These are phyloP conservation scores for Pogonocherus hispidulus DNA, from an alignment of 2,888 invertebrate genomes.

Conservation along the genomic window DNA sequence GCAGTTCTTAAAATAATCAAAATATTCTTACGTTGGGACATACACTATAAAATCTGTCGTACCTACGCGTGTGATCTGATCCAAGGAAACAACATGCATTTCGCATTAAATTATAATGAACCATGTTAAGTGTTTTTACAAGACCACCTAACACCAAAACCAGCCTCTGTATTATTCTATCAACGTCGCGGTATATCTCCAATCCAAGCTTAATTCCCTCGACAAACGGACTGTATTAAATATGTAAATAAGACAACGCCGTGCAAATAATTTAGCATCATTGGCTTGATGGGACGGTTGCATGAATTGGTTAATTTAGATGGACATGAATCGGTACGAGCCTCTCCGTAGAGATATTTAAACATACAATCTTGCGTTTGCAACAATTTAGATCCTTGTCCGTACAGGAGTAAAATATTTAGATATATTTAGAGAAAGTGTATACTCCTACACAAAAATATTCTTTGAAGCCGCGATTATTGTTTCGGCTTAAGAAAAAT, in stretches of 20 bases:
- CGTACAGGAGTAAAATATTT: no score
- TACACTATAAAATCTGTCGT: no score
- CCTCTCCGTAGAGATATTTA: no score
- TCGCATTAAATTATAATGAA: slow-evolving; percentile 5
- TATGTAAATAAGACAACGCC: slow-evolving; percentile 51
- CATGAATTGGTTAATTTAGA: slow-evolving; percentile 14
- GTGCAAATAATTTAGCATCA: slow-evolving; percentile 50
- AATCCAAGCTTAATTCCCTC: slow-evolving; percentile 39
- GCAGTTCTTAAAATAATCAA: no score
- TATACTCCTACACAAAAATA: no score
- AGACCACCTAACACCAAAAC: background rate
- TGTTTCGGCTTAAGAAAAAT: no score
- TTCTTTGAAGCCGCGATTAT: no score
- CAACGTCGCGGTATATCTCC: slow-evolving; percentile 35
- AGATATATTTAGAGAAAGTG: no score
- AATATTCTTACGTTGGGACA: no score
- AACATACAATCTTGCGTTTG: no score
- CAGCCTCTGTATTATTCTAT: slow-evolving; percentile 35
- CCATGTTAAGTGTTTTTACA: background rate
- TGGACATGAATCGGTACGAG: slow-evolving; percentile 3
- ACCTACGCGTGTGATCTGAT: slow-evolving; percentile 7
- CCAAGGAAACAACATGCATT: slow-evolving; percentile 9
- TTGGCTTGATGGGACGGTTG: slow-evolving; percentile 31
- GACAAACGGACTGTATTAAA: slow-evolving; percentile 45
- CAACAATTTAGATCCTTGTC: no score